A percentile compares a stretch with the other conserved stretches of the same genome.
Conservation (phyloP, 2,888 invertebrate species). For the Lapara coniferarum region DNA sequence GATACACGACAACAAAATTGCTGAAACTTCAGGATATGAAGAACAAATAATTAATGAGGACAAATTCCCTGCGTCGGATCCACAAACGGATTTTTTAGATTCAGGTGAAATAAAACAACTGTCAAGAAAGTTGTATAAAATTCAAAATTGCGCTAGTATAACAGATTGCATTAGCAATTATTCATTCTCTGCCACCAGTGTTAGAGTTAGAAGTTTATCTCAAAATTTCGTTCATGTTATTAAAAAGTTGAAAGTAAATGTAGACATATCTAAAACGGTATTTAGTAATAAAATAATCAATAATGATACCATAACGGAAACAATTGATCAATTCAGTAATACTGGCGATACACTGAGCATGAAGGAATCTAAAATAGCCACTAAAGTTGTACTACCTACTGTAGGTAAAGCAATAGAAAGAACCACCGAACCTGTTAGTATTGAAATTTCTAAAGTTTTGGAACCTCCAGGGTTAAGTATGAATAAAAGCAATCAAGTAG, state of each 20-base stretch:
- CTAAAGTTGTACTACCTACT: not conserved
- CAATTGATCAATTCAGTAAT: not conserved
- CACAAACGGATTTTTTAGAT: not conserved
- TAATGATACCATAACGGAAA: not conserved
- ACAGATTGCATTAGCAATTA: conserved; percentile 48
- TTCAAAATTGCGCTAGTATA: not conserved
- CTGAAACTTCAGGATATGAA: not conserved
- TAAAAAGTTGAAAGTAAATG: conserved; percentile 62
- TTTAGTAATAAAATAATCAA: conserved; percentile 32
- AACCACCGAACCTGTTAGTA: no score
- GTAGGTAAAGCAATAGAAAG: not conserved
- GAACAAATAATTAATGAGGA: not conserved
- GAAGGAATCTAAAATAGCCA: not conserved
- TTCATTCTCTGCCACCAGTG: conserved; percentile 52
- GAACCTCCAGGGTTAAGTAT: no score
- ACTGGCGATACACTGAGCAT: no score
- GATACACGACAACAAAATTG: not conserved
- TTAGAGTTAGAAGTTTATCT: conserved; percentile 48
- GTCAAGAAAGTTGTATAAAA: not conserved
- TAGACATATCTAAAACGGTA: conserved; percentile 63
- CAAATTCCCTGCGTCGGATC: not conserved
- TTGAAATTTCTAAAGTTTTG: not conserved
- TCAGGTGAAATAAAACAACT: not conserved
- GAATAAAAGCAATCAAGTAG: not conserved
- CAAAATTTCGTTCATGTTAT: conserved; percentile 54